Evolutionary conservation across 2,797 vertebrate species (phyloP), one percentile per base, ranked within the genome.

Genomic region (Lemur catta): DNA sequence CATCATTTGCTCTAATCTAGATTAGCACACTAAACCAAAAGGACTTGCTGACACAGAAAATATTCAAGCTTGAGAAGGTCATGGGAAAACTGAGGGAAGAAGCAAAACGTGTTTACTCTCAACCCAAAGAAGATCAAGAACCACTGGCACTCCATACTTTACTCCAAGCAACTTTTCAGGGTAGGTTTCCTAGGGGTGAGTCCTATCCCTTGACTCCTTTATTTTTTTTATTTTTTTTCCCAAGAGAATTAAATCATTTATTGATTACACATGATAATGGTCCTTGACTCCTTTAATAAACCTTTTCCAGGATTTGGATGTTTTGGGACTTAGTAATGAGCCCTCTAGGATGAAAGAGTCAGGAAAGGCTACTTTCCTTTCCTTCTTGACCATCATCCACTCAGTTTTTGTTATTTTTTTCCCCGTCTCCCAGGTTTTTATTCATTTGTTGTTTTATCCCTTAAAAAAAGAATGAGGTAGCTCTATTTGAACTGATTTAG

Each of bases 21-120:
- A 98, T 98, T 97, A 48, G 82, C 87, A 82, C 69, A 43, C 86
- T 98, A 92, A 98, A 55, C 82, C 95, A 98, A 91, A 98, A 95
- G 87, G 86, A 98, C 20, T 65, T 98, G 89, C 61, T 98, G 57
- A 95, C 35, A 0, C 75, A 98, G 69, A 97, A 98, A 98, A 94
- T 98, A 94, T 0, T 97, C 57, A 97, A 94, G 91, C 80, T 98
- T 2, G 95, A 98, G 87, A 74, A 7, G 9, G 59, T 38, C 50
- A 48, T 90, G 71, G 6, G 20, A 90, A 87, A 82, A 26, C 0
- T 97, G 43, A 97, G 96, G 91, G 95, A 97, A 6, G 94, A 97
- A 97, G 97, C 96, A 69, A 97, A 96, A 84, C 94, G 43, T 71
- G 46, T 98, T 84, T 98, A 97, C 30, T 84, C 55, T 7, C 38